A percentile compares a stretch with the other conserved stretches of the same genome.
Conservation (phyloP, 2,888 invertebrate genomes). For the Campoplex nolae region DNA sequence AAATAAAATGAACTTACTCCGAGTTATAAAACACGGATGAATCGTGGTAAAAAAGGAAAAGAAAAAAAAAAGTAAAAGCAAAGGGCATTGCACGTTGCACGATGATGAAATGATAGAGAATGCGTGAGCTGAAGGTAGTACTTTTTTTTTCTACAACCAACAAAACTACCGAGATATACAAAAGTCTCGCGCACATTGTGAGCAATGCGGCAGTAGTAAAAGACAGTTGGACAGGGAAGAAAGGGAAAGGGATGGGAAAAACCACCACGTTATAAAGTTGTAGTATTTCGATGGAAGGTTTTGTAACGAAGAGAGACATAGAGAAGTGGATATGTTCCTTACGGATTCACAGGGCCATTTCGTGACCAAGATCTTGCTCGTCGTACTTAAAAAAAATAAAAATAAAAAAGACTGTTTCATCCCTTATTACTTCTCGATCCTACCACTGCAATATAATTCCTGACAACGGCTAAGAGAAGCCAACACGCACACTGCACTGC, state of each 20-base stretch:
- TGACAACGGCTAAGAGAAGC: constrained; percentile 24
- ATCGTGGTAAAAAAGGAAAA: background rate
- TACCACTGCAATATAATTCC: constrained; percentile 42
- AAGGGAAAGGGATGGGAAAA: background rate
- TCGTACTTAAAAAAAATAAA: constrained; percentile 9
- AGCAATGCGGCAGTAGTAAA: constrained; percentile 64
- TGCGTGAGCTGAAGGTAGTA: background rate
- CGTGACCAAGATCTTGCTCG: constrained; percentile 36
- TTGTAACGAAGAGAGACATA: constrained; percentile 38
- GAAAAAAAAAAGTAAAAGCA: background rate
- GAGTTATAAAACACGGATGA: background rate
- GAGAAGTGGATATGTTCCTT: constrained; percentile 15
- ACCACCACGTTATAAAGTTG: constrained; percentile 49
- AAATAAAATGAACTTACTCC: background rate
- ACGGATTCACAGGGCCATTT: constrained; percentile 39
- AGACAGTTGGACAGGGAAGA: constrained; percentile 22
- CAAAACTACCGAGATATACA: constrained; percentile 23
- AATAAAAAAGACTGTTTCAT: constrained; percentile 8
- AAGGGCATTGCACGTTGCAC: background rate
- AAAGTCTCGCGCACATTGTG: constrained; percentile 7
- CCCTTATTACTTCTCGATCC: constrained; percentile 57
- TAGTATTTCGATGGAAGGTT: constrained; percentile 35
- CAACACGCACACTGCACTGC: constrained; percentile 53
- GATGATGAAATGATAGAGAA: background rate
- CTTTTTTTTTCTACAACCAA: background rate